phyloP scores from a whole-genome alignment of 2,113 vertebrate genomes.

The Lipotes vexillifer region DNA sequence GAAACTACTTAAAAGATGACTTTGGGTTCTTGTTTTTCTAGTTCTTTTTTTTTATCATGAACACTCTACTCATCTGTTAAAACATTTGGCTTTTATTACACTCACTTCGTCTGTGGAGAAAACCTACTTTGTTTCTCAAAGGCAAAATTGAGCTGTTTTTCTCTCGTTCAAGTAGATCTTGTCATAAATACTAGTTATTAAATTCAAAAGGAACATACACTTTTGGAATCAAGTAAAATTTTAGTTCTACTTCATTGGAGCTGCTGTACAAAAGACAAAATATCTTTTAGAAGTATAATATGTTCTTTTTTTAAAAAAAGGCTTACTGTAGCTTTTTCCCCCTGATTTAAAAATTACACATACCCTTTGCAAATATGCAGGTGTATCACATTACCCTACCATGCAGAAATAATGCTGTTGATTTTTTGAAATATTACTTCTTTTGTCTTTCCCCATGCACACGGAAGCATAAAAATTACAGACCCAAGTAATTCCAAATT shows the following conservation, averaged over 20 bases:
- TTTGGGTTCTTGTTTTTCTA: not conserved
- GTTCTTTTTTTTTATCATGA: not conserved
- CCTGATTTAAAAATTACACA: not conserved
- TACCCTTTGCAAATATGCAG: not conserved
- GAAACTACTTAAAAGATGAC: constrained; percentile 28
- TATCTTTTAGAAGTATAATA: not conserved
- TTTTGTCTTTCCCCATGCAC: not conserved
- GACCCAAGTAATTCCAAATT: not conserved
- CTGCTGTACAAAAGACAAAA: not conserved
- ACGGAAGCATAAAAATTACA: not conserved
- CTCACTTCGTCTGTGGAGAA: constrained; percentile 8
- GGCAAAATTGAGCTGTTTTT: not conserved
- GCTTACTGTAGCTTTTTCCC: not conserved
- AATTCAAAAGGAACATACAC: not conserved
- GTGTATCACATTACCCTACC: not conserved
- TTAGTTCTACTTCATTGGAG: not conserved
- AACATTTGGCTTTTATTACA: constrained; percentile 49
- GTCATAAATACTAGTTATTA: constrained; percentile 18
- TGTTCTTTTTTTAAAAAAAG: not conserved
- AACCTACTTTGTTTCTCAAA: constrained; percentile 26
- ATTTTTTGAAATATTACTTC: not conserved
- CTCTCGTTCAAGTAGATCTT: constrained; percentile 1
- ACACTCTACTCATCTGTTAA: constrained; percentile 37
- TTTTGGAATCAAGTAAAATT: constrained; percentile 14
- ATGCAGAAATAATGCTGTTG: not conserved